Percentiles rank a stretch among this genome's conserved stretches.
These are phyloP conservation scores for Sarotherodon lohbergeri DNA, from an alignment of 2,113 vertebrate genomes.

Conservation along the genomic window DNA sequence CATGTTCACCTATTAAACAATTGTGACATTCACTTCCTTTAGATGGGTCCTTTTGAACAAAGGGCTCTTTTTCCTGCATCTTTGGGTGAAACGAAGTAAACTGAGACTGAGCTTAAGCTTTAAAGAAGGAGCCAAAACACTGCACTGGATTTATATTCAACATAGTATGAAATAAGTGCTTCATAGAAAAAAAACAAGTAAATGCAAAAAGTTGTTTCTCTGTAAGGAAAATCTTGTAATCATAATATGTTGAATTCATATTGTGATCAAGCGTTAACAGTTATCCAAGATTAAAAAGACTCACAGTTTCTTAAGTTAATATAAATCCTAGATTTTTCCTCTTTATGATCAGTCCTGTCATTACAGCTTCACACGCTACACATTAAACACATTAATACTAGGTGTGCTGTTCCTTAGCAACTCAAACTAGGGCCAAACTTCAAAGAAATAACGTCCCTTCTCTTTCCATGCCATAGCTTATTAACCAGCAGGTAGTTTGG, in stretches of 20 bases:
- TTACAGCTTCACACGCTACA: not conserved
- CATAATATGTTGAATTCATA: not conserved
- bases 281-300: not conserved
- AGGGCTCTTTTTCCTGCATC: not conserved
- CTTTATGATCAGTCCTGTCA: not conserved
- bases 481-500: not conserved
- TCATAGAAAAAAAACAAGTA: not conserved
- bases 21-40: not conserved
- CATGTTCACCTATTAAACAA: not conserved
- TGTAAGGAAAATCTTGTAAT: not conserved
- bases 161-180: not conserved
- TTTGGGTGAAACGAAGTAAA: not conserved
- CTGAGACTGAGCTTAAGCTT: not conserved
- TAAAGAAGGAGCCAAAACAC: not conserved
- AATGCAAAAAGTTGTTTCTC: not conserved
- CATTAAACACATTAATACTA: not conserved
- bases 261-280: not conserved
- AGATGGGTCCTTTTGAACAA: not conserved
- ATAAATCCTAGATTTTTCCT: not conserved
- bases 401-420: not conserved
- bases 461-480: not conserved
- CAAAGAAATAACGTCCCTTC: not conserved
- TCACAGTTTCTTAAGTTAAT: not conserved
- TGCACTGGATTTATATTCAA: not conserved
- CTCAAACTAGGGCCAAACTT: not conserved